Conservation (phyloP, 2,797 vertebrate species). For the Micropoecilia bifurca region DNA sequence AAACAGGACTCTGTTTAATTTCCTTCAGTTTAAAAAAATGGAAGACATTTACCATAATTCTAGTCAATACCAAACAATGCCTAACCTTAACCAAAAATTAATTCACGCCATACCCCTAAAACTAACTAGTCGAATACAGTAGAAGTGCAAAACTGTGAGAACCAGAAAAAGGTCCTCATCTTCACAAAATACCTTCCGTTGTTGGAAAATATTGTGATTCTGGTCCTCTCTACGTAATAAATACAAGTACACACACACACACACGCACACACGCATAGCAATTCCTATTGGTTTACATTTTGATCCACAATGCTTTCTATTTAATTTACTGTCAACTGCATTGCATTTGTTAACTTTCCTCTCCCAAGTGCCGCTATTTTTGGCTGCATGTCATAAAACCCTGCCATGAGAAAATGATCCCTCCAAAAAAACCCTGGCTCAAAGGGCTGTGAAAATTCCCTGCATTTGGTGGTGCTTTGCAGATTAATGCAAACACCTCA, state of each 20-base stretch:
- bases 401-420: conserved; percentile 63
- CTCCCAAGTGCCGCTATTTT: conserved; percentile 58
- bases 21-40: neutral
- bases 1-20: neutral
- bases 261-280: neutral
- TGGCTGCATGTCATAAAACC: conserved; percentile 57
- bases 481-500: conserved; percentile 76
- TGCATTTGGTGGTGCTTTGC: conserved; percentile 62
- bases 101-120: neutral
- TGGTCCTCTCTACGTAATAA: neutral
- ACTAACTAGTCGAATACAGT: neutral
- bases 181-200: too few species aligned
- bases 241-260: neutral
- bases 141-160: too few species aligned
- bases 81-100: neutral
- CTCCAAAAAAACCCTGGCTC: conserved; percentile 46
- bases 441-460: conserved; percentile 57
- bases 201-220: too few species aligned
- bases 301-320: conserved; percentile 49
- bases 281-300: conserved; percentile 29
- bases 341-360: conserved; percentile 59
- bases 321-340: conserved; percentile 49
- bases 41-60: neutral
- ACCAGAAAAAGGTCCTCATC: too few species aligned
- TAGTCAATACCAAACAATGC: neutral